phyloP scores from a whole-genome alignment of 1,140 invertebrate genomes.

The Pristionchus pacificus region DNA sequence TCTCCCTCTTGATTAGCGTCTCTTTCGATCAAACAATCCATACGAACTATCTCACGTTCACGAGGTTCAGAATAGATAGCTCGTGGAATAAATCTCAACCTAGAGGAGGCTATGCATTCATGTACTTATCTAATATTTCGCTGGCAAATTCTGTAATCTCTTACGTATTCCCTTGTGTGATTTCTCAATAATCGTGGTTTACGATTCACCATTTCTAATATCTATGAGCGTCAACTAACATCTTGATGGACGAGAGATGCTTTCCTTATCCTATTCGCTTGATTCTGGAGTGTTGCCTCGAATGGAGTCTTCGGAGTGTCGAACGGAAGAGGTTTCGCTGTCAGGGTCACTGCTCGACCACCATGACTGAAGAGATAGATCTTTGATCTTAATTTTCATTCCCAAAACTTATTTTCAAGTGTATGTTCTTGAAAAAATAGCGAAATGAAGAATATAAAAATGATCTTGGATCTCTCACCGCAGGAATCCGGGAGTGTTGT shows the following conservation, averaged over 20 bases:
- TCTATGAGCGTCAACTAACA: too few relatives aligned
- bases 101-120: not conserved
- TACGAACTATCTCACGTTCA: too few relatives aligned
- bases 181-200: not conserved
- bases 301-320: slow-evolving; percentile 53
- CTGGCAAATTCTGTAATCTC: not conserved
- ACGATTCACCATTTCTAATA: too few relatives aligned
- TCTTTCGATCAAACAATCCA: too few relatives aligned
- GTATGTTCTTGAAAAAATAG: too few relatives aligned
- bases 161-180: not conserved
- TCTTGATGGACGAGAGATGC: slow-evolving; percentile 4
- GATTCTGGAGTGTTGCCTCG: slow-evolving; percentile 50
- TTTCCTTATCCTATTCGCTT: slow-evolving; percentile 43
- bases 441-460: too few relatives aligned
- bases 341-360: not conserved
- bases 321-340: slow-evolving; percentile 36
- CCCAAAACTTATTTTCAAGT: too few relatives aligned
- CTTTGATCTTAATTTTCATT: too few relatives aligned
- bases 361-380: not conserved
- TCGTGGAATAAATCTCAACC: not conserved
- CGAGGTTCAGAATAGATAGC: too few relatives aligned
- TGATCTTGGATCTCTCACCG: not conserved
- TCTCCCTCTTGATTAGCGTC: too few relatives aligned
- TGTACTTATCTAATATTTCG: not conserved
- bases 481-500: not conserved